Evolutionary conservation across 2,888 invertebrate species (phyloP), one percentile per base, ranked within the genome.

Genomic region (Epirrhoe tristata): DNA sequence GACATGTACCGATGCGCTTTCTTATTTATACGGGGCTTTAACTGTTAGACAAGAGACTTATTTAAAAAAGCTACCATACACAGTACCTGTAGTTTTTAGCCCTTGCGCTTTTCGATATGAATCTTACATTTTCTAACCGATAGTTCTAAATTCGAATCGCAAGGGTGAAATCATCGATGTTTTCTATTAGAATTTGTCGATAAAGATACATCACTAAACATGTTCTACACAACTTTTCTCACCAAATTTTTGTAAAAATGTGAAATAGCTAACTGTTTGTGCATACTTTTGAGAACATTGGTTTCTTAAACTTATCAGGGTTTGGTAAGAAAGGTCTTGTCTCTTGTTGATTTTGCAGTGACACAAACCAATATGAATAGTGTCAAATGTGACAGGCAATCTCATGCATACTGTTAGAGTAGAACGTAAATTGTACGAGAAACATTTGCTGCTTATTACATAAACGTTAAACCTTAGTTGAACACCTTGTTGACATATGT

Each of bases 1-100:
- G 63, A 72, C 69, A 62, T 66, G 70, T 75, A 77, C 69, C 74
- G 69, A 74, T 71, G 74, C 79, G 84, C 83, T 82, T 81, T 79
- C 66, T 77, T 81, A 75, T 72, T 77, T 72, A 67, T 71, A 57
- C 6, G 66, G 69, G 69, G 71, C 71, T 70, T 70, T 32, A 69
- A 59, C 43, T 69, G 31, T 32, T 51, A 50, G 54, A 58, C 61
- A 64, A 70, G 63, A 66, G 59, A 65, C 53, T 32, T 48, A 36
- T 54, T 43, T 34, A 46, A 46, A 39, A 54, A 58, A 58, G 48
- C 62, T 66, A 54, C 54, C 57, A 58, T 54, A 63, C 56, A 53
- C 54, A 46, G 58, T 58, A 53, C 76, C 74, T 73, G 74, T 70
- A 66, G 68, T 69, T 69, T 71, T 68, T 74, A n/a, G 34, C 53